Percentiles rank a stretch among this genome's conserved stretches.
These are phyloP conservation scores for Drosophila takahashii DNA, from an alignment of 1,140 invertebrate genomes.

Conservation along the genomic window DNA sequence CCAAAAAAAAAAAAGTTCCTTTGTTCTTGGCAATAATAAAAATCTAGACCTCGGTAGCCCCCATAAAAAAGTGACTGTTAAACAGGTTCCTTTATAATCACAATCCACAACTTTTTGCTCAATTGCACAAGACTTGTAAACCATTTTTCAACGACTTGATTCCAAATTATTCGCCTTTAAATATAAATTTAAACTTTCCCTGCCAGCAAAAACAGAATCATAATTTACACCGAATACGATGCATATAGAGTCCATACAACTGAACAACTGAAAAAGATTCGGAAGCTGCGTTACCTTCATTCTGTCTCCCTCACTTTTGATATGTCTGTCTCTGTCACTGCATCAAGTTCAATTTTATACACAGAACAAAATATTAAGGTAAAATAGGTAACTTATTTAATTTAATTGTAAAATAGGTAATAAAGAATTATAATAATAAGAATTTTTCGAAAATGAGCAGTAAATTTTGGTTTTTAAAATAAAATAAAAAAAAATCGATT, in stretches of 20 bases:
- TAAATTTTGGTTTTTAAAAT: too few species aligned
- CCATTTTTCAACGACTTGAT: neutral
- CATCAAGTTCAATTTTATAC: slow-evolving; percentile 8
- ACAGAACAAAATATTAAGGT: slow-evolving; percentile 6
- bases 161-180: neutral
- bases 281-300: slow-evolving; percentile 14
- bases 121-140: neutral
- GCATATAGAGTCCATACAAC: slow-evolving; percentile 4
- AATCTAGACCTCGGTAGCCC: neutral
- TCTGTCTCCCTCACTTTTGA: neutral
- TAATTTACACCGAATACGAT: slow-evolving; percentile 27
- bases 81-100: neutral
- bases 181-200: slow-evolving; percentile 59
- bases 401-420: too few species aligned
- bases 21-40: neutral
- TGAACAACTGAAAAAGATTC: slow-evolving; percentile 19
- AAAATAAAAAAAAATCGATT: too few species aligned
- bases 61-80: neutral
- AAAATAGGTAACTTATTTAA: too few species aligned
- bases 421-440: too few species aligned
- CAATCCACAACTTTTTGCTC: neutral
- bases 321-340: slow-evolving; percentile 6
- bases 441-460: too few species aligned
- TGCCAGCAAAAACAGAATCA: slow-evolving; percentile 12
- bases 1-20: neutral